Percentiles rank a stretch among this genome's conserved stretches.
Conservation (phyloP, 2,888 invertebrate genomes). For the Euzophera pinguis region DNA sequence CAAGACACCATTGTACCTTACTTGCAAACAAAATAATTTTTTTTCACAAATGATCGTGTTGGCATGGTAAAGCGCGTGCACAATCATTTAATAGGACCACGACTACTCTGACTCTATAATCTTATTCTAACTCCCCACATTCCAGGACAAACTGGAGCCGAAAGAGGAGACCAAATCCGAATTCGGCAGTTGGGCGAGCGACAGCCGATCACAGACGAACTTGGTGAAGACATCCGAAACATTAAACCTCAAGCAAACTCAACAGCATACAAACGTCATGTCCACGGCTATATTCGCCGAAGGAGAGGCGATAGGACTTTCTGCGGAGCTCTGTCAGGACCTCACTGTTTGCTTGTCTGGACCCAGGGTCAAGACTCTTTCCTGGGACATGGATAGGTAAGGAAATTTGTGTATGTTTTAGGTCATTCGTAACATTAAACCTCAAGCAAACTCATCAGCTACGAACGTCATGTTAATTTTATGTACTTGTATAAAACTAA, state of each 20-base stretch:
- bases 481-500: no score
- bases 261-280: constrained; percentile 74
- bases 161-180: constrained; percentile 45
- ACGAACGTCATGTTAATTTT: no score
- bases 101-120: no score
- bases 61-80: no score
- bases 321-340: constrained; percentile 84
- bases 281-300: constrained; percentile 79
- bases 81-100: no score
- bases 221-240: constrained; percentile 73
- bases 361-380: constrained; percentile 85
- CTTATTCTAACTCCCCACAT: not conserved
- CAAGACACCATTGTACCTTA: no score
- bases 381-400: constrained; percentile 82
- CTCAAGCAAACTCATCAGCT: no score
- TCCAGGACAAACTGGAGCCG: constrained; percentile 45
- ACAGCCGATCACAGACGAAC: constrained; percentile 67
- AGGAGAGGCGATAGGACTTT: constrained; percentile 83
- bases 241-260: constrained; percentile 57
- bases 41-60: no score
- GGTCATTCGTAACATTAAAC: no score
- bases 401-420: not conserved
- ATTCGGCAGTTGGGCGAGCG: constrained; percentile 68
- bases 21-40: no score
- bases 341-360: constrained; percentile 85